A percentile compares a stretch with the other conserved stretches of the same genome.
Evolutionary conservation across 2,888 invertebrate species (phyloP).

Genomic region (Limnephilus auricula): DNA sequence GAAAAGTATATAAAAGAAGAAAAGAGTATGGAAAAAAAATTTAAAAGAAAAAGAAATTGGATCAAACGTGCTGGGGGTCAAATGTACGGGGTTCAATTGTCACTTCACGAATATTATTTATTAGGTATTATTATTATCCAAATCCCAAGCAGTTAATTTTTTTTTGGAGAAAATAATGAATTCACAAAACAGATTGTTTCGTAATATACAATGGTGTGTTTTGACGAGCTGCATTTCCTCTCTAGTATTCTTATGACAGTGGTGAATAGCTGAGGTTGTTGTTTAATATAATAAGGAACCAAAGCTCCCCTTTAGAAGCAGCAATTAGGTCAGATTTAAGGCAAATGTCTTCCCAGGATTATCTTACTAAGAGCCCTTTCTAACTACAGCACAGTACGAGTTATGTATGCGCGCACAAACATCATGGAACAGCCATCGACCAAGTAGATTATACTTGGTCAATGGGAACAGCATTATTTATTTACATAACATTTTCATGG

Average conservation of each 20-base stretch:
- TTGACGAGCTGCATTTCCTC: background rate
- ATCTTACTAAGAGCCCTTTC: background rate
- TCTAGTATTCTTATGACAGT: background rate
- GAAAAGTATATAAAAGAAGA: too few relatives aligned
- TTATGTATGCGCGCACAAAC: background rate
- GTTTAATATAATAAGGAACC: constrained; percentile 1
- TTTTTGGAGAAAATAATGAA: too few relatives aligned
- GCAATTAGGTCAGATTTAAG: constrained; percentile 39
- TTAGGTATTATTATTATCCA: too few relatives aligned
- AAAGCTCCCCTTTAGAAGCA: background rate
- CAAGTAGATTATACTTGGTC: too few relatives aligned
- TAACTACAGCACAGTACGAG: background rate
- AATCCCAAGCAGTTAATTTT: too few relatives aligned
- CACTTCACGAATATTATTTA: too few relatives aligned
- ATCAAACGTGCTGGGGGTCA: too few relatives aligned
- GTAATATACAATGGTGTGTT: background rate
- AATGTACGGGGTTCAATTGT: too few relatives aligned
- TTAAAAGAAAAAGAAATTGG: too few relatives aligned
- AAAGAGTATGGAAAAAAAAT: too few relatives aligned
- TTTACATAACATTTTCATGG: background rate
- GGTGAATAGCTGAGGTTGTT: background rate
- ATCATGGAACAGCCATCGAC: too few relatives aligned
- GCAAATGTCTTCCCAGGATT: background rate
- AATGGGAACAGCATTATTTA: too few relatives aligned
- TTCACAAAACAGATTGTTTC: background rate